Conservation (phyloP, 2,797 vertebrate species). For the Calcarius lapponicus region DNA sequence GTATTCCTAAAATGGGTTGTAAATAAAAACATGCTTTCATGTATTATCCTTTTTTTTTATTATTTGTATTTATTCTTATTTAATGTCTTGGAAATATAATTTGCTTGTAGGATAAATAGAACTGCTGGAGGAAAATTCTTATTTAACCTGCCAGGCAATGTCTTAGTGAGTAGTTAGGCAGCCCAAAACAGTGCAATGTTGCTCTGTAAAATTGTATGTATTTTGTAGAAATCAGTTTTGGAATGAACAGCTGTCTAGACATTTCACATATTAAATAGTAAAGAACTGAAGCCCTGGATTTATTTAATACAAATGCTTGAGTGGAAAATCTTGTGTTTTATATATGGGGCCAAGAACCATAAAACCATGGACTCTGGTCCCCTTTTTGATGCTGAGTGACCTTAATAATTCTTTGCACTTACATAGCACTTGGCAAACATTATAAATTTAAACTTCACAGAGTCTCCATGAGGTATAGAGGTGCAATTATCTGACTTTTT, state of each 20-base stretch:
- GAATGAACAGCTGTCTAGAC: not conserved
- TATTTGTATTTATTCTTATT: not conserved
- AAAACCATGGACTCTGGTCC: not conserved
- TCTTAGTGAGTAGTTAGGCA: not conserved
- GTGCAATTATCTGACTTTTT: slow-evolving; percentile 42
- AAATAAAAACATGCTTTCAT: not conserved
- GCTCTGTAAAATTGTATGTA: not conserved
- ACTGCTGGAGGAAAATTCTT: not conserved
- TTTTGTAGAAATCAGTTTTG: not conserved
- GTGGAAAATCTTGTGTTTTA: not conserved
- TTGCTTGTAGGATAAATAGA: not conserved
- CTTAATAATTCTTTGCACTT: slow-evolving; percentile 44
- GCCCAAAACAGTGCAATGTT: not conserved
- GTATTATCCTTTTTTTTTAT: not conserved
- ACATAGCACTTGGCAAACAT: slow-evolving; percentile 16
- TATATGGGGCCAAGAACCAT: not conserved
- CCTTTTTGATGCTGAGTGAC: not conserved
- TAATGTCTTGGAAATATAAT: not conserved
- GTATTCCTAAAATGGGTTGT: not conserved
- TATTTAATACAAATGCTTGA: not conserved
- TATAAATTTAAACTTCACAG: slow-evolving; percentile 23
- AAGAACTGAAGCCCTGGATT: not conserved
- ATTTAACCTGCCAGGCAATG: not conserved
- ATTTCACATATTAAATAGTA: not conserved
- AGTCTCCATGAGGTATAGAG: not conserved